A percentile compares a stretch with the other conserved stretches of the same genome.
phyloP scores from a whole-genome alignment of 1,140 invertebrate genomes.

The Agrilus planipennis region DNA sequence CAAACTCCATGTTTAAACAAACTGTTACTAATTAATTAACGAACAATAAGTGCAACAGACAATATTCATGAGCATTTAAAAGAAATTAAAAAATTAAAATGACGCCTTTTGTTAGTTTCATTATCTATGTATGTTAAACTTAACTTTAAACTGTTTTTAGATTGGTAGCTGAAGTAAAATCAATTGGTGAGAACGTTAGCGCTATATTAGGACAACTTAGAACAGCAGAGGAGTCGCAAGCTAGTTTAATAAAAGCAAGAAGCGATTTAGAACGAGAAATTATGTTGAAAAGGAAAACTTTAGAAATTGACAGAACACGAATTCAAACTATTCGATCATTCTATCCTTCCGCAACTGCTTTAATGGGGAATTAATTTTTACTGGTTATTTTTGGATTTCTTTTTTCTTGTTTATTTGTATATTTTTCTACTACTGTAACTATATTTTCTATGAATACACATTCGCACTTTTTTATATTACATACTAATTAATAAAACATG shows the following conservation, averaged over 20 bases:
- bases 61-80: too few species aligned
- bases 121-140: too few species aligned
- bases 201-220: slow-evolving; percentile 46
- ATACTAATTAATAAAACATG: background rate
- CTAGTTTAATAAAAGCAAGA: slow-evolving; percentile 45
- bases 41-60: too few species aligned
- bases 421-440: too few species aligned
- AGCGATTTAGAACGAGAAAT: slow-evolving; percentile 56
- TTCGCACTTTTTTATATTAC: background rate
- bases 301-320: slow-evolving; percentile 56
- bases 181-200: slow-evolving; percentile 50
- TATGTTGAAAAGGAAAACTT: slow-evolving; percentile 55
- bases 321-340: slow-evolving; percentile 48
- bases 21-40: too few species aligned
- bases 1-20: too few species aligned
- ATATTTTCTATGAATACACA: background rate
- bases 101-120: too few species aligned
- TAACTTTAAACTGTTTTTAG: slow-evolving; percentile 19
- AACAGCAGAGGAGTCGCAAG: slow-evolving; percentile 45
- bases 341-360: slow-evolving; percentile 51
- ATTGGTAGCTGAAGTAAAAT: slow-evolving; percentile 61
- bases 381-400: too few species aligned
- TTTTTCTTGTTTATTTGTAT: too few species aligned
- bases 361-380: slow-evolving; percentile 40
- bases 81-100: too few species aligned